Percentiles rank a stretch among this genome's conserved stretches.
These are phyloP conservation scores for Microctonus hyperodae DNA, from an alignment of 2,888 invertebrate genomes.

Conservation along the genomic window DNA sequence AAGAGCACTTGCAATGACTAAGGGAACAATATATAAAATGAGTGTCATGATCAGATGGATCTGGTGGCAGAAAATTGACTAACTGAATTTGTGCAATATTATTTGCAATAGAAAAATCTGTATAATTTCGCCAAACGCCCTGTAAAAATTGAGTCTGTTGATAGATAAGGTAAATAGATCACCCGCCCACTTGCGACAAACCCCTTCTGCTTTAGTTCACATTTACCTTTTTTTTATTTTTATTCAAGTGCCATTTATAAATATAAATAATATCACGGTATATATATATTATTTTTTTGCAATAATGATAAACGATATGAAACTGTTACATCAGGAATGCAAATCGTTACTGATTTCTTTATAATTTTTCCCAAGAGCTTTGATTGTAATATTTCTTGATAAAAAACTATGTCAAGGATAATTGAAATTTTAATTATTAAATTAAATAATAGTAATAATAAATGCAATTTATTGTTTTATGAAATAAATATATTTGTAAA, in stretches of 20 bases:
- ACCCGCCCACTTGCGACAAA: conserved; percentile 9
- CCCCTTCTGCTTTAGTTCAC: not conserved
- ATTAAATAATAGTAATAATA: not conserved
- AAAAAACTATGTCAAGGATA: not conserved
- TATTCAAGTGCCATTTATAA: conserved; percentile 20
- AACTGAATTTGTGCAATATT: not conserved
- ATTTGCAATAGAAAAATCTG: not conserved
- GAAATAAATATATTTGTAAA: not conserved
- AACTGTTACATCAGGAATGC: not conserved
- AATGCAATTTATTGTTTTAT: not conserved
- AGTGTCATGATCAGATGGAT: conserved; percentile 23
- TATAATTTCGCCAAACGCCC: conserved; percentile 42
- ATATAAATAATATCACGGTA: not conserved
- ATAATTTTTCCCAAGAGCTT: not conserved
- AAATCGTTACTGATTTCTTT: not conserved
- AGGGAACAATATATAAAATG: conserved; percentile 11
- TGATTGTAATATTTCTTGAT: not conserved
- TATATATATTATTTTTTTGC: not conserved
- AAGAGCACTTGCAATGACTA: not conserved
- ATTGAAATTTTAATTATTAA: not conserved
- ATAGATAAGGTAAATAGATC: conserved; percentile 33
- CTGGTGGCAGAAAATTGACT: not conserved
- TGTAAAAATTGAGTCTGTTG: conserved; percentile 45
- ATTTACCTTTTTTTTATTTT: not conserved
- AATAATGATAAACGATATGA: not conserved